Evolutionary conservation across 2,113 vertebrate genomes (phyloP), one percentile per base, ranked within the genome.

Genomic region (Mobula birostris): DNA sequence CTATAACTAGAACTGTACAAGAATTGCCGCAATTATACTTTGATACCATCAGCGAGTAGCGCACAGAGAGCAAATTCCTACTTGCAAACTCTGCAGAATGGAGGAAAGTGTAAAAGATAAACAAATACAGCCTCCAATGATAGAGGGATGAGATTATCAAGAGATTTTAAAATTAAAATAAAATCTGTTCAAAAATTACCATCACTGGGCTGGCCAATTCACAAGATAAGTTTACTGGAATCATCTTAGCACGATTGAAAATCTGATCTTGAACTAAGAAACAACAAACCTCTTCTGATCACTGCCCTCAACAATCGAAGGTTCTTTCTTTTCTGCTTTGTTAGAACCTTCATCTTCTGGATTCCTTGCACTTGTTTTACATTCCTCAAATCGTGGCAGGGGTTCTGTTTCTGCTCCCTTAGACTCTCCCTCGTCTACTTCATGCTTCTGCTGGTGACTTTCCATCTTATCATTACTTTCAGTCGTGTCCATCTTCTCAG

Each of bases 251-350:
- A 93, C 74, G 36, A 97, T 97, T 96, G 97, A 97, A 97, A 98
- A 96, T 98, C 98, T 98, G 96, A 97, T 98, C 98, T 98, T 99
- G 95, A 98, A 99, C 98, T 98, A 98, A 99, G 98, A 99, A 98
- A 97, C 96, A 98, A 99, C 99, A 98, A 99, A 99, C 99, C 99
- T 99, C 98, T 97, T 99, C 98, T 98, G 98, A 98, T 99, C 98
- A 98, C 96, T 98, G 96, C 98, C 98, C 98, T 99, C 98, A 97
- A 98, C 98, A 98, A 98, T 95, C 97, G 98, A 98, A 97, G 98
- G 98, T 98, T 98, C 98, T 98, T 98, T 99, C 97, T 97, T 97
- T 96, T 98, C 97, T 95, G 98, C 96, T 96, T 97, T 97, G 94
- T 97, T 96, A 95, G 95, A 95, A 96, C 95, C 95, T 95, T 97